A percentile compares a stretch with the other conserved stretches of the same genome.
phyloP scores from a whole-genome alignment of 1,140 invertebrate species.

The Branchinecta lynchi region DNA sequence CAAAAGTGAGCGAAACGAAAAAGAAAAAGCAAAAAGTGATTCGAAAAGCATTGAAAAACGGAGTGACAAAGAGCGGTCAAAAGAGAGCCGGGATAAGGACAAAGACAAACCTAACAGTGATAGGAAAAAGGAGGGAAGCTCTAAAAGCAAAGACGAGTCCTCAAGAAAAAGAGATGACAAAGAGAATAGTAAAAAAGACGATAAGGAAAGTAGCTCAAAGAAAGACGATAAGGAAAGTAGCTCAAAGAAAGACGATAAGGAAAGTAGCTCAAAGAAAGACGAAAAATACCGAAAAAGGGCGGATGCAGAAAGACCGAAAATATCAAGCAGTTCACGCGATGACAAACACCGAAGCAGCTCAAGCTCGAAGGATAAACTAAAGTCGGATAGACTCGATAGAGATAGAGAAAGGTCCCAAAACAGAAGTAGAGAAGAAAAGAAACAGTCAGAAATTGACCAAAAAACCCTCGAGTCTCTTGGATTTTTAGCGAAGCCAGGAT shows the following conservation, averaged over 20 bases:
- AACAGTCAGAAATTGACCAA: constrained; percentile 3
- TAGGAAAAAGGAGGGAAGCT: background rate
- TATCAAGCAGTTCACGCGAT: too few species aligned
- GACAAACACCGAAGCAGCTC: too few species aligned
- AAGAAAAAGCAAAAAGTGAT: background rate
- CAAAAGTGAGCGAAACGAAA: background rate
- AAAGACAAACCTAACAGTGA: constrained; percentile 3
- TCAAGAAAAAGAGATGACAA: background rate
- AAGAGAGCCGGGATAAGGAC: background rate
- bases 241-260: background rate
- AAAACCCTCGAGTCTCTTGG: background rate
- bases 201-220: background rate
- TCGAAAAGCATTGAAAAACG: background rate
- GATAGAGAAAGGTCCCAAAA: background rate
- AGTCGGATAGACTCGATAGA: too few species aligned
- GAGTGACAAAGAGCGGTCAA: background rate
- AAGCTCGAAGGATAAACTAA: too few species aligned
- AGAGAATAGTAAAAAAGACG: background rate
- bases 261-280: background rate
- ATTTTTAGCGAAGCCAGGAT: background rate
- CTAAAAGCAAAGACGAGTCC: background rate
- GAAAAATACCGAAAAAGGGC: too few species aligned
- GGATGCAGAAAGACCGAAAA: too few species aligned
- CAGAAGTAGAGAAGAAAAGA: background rate
- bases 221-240: background rate